Conservation (phyloP, 2,797 vertebrate species). For the Coluber constrictor region DNA sequence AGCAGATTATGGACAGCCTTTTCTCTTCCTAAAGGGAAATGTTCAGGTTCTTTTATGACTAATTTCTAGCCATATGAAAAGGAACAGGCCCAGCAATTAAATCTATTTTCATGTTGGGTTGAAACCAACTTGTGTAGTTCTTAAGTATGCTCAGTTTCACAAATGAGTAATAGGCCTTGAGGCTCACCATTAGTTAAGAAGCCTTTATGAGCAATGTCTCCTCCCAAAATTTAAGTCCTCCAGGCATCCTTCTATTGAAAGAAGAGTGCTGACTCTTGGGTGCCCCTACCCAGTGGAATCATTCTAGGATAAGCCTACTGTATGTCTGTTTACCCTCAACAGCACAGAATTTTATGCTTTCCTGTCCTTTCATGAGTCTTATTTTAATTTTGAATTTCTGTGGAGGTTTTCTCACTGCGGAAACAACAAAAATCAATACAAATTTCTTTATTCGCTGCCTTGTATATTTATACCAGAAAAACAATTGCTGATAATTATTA, state of each 20-base stretch:
- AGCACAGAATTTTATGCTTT: background rate
- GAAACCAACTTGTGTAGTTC: background rate
- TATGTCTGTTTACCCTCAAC: background rate
- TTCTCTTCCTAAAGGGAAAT: background rate
- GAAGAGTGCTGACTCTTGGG: background rate
- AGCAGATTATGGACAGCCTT: background rate
- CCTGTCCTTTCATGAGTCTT: background rate
- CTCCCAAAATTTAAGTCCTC: background rate
- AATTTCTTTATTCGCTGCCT: too few species aligned
- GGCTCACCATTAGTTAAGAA: background rate
- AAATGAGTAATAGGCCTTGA: background rate
- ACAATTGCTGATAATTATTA: background rate
- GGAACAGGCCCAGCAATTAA: background rate
- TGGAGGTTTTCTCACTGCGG: background rate
- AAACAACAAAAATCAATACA: background rate
- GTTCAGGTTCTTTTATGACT: background rate
- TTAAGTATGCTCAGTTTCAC: background rate
- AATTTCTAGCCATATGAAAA: background rate
- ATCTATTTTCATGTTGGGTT: background rate
- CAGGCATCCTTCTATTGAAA: background rate
- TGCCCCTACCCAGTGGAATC: background rate
- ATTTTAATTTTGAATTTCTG: background rate
- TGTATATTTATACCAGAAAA: background rate
- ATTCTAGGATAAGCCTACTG: background rate
- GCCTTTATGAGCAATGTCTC: background rate